phyloP scores from a whole-genome alignment of 1,140 invertebrate species.

The Scaptomyza graminum region DNA sequence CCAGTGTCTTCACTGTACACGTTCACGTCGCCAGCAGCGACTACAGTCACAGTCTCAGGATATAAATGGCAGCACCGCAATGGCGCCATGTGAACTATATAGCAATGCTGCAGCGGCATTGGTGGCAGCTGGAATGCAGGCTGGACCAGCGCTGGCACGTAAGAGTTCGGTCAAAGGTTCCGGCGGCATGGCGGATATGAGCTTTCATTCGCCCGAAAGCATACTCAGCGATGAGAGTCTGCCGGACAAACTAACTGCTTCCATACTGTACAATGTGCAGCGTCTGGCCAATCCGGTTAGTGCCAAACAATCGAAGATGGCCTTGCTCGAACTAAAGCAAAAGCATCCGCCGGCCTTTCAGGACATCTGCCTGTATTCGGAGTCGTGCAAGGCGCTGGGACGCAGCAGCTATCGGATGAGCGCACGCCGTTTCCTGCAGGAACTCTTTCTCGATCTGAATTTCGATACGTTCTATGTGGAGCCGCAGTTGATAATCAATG shows the following conservation, averaged over 20 bases:
- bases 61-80: conserved; percentile 19
- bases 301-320: conserved; percentile 87
- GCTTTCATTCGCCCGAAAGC: conserved; percentile 81
- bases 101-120: conserved; percentile 60
- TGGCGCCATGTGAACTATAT: conserved; percentile 66
- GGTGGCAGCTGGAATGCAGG: conserved; percentile 57
- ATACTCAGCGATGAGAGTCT: conserved; percentile 80
- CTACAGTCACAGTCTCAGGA: not conserved
- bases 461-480: conserved; percentile 87
- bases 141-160: conserved; percentile 43
- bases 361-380: conserved; percentile 96
- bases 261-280: conserved; percentile 87
- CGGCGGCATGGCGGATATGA: conserved; percentile 57
- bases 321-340: conserved; percentile 92
- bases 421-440: conserved; percentile 95
- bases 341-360: conserved; percentile 92
- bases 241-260: conserved; percentile 82
- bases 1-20: conserved; percentile 73
- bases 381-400: conserved; percentile 92
- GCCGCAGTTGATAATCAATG: conserved; percentile 81
- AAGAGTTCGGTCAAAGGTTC: conserved; percentile 21
- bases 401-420: conserved; percentile 92
- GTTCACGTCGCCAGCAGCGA: conserved; percentile 49
- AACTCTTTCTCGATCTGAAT: conserved; percentile 95
- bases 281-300: conserved; percentile 89